Evolutionary conservation across 2,888 invertebrate species (phyloP).

Genomic region (Liodrosophila aerea): DNA sequence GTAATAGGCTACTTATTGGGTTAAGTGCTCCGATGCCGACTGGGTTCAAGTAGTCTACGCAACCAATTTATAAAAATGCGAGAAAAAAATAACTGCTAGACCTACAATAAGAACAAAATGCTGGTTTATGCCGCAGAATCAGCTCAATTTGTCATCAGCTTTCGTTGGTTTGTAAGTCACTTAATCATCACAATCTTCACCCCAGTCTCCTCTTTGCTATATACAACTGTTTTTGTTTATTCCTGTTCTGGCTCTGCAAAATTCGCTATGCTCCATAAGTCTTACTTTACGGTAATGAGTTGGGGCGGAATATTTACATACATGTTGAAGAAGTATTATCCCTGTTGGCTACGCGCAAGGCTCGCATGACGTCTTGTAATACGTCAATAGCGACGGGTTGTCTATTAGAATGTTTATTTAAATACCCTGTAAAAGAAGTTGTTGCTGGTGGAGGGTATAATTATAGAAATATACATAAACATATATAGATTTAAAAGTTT

Average conservation of each 20-base stretch:
- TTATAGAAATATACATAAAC: too few species aligned
- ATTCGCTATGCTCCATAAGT: conserved; percentile 68
- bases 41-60: conserved; percentile 69
- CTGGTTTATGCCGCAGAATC: conserved; percentile 30
- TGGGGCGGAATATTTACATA: conserved; percentile 39
- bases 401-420: conserved; percentile 78
- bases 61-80: conserved; percentile 53
- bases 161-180: conserved; percentile 41
- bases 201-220: background rate
- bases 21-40: conserved; percentile 45
- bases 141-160: conserved; percentile 73
- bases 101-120: conserved; percentile 18
- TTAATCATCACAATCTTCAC: conserved; percentile 47
- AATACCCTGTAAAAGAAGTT: conserved; percentile 20
- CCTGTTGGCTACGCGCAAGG: conserved; percentile 53
- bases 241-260: conserved; percentile 38
- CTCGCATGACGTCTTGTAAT: conserved; percentile 81
- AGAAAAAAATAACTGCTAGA: too few species aligned
- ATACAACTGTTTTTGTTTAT: background rate
- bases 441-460: background rate
- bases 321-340: conserved; percentile 49
- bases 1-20: conserved; percentile 44
- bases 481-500: too few species aligned
- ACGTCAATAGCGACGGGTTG: conserved; percentile 82
- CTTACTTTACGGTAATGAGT: conserved; percentile 29